Evolutionary conservation across 1,140 invertebrate species (phyloP).

Genomic region (Drosophila suzukii): DNA sequence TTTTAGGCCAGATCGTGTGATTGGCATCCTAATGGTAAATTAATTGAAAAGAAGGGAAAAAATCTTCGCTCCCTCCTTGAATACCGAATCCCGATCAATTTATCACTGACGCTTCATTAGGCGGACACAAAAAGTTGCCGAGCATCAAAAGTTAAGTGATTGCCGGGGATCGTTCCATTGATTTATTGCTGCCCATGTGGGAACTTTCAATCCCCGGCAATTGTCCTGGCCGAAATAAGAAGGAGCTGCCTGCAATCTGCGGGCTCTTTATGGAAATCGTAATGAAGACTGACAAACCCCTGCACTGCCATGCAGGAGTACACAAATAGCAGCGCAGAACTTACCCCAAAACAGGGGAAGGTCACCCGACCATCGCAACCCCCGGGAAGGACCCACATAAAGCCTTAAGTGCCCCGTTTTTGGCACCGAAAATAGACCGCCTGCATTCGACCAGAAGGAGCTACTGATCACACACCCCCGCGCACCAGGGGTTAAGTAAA

Average conservation of each 20-base stretch:
- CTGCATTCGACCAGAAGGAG: constrained; percentile 65
- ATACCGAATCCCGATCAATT: constrained; percentile 26
- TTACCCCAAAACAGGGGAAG: constrained; percentile 34
- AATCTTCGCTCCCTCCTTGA: not conserved
- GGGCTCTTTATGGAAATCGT: constrained; percentile 45
- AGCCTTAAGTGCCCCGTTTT: constrained; percentile 42
- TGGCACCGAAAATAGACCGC: constrained; percentile 56
- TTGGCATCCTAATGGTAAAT: constrained; percentile 34
- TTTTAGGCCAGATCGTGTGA: constrained; percentile 31
- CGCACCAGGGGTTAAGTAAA: constrained; percentile 20
- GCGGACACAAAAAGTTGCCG: not conserved
- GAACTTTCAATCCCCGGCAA: constrained; percentile 41
- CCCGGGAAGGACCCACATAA: constrained; percentile 57
- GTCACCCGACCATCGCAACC: constrained; percentile 16
- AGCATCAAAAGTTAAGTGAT: constrained; percentile 33
- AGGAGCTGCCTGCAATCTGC: constrained; percentile 56
- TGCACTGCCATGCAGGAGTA: constrained; percentile 13
- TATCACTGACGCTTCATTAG: constrained; percentile 58
- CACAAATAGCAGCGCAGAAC: constrained; percentile 57
- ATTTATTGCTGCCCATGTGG: constrained; percentile 47
- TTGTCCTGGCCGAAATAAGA: constrained; percentile 46
- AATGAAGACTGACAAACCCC: constrained; percentile 72
- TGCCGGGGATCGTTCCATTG: constrained; percentile 24
- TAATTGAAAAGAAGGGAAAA: constrained; percentile 26
- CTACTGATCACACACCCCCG: constrained; percentile 51